Evolutionary conservation across 2,113 vertebrate genomes (phyloP), one percentile per base, ranked within the genome.

Genomic region (Salvator merianae): DNA sequence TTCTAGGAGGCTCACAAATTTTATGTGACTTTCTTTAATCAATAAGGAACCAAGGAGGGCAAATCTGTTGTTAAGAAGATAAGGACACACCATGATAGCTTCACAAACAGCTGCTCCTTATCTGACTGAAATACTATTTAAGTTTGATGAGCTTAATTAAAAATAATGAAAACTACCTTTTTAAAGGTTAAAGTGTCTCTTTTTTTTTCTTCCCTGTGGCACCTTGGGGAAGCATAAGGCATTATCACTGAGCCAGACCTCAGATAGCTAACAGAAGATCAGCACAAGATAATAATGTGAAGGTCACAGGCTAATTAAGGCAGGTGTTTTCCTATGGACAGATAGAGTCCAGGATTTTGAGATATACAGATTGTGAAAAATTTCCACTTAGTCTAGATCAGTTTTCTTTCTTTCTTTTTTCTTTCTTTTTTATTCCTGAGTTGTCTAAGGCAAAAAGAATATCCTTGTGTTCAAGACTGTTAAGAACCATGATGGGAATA

Each of bases 11-110:
- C 68, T 34, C 32, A 74, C 80, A 86, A 76, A 83, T 76, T 62
- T 55, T 38, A 70, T 80, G 81, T 47, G 53, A 79, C 87, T 86
- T 83, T 79, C 63, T 83, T 83, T 80, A 86, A 80, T 88, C 80
- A 86, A 83, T 80, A 88, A 80, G n/a, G 65, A 84, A 82, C 53
- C 28, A 76, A 88, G 73, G 84, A 71, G 70, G 65, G 76, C 70
- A 79, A 84, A 69, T 75, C 77, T 83, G 84, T 83, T 88, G 70
- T 79, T 88, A 83, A 86, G 87, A 80, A 80, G 86, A 87, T 84
- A 88, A 81, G 73, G 77, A 40, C 72, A 38, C 53, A 78, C 55
- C 65, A 83, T 70, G 77, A 76, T 74, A 88, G 62, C 53, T 76
- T 76, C 40, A 66, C 76, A 63, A 79, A 62, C 76, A 86, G 76